These are phyloP conservation scores for Hippopotamus amphibius DNA, from an alignment of 2,113 vertebrate species.

Conservation along the genomic window DNA sequence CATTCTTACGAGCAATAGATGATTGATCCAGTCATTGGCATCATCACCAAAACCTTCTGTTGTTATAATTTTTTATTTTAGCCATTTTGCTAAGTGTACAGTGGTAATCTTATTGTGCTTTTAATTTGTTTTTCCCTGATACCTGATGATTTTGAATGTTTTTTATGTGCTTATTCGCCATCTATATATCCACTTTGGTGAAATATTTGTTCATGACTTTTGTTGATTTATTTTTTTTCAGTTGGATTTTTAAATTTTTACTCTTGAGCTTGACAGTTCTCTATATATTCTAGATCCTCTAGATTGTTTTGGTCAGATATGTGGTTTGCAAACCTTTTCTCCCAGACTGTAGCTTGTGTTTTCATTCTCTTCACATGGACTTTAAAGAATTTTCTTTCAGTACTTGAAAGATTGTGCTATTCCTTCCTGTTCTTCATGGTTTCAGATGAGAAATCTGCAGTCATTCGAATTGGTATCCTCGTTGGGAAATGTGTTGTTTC, in stretches of 20 bases:
- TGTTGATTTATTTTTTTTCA: neutral
- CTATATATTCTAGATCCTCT: neutral
- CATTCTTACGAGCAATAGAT: neutral
- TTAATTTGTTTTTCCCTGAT: neutral
- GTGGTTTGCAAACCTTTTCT: neutral
- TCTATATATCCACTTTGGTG: neutral
- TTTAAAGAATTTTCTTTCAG: neutral
- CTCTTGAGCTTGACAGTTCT: neutral
- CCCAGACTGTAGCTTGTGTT: neutral
- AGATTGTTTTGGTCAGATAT: neutral
- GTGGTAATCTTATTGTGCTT: neutral
- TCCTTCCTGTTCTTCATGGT: neutral
- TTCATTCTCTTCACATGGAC: neutral
- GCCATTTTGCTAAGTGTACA: neutral
- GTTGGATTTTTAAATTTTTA: neutral
- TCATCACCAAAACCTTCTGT: neutral
- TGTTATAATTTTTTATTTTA: neutral
- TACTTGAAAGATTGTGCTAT: neutral
- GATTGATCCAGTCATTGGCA: neutral
- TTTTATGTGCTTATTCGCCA: neutral
- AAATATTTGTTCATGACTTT: neutral
- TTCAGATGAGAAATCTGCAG: conserved; percentile 31
- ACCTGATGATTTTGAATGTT: neutral
- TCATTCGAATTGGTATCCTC: neutral
- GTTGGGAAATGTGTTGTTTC: neutral